Conservation (phyloP, 2,797 vertebrate species). For the Echiichthys vipera region DNA sequence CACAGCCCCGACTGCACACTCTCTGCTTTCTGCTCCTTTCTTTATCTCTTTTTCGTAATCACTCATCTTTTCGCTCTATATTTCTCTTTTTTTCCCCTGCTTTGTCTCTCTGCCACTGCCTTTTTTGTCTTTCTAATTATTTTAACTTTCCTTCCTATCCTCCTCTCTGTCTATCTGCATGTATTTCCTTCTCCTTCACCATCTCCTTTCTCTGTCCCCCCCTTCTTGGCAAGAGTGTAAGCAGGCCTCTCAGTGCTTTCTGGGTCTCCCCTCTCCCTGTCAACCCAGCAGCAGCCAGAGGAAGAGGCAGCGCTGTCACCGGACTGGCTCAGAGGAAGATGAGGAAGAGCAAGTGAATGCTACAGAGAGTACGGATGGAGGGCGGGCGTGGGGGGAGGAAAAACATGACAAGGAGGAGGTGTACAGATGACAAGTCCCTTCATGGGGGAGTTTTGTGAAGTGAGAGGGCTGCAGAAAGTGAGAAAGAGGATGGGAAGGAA, state of each 20-base stretch:
- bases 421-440: conserved; percentile 72
- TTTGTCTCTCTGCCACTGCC: conserved; percentile 42
- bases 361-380: conserved; percentile 37
- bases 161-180: conserved; percentile 2
- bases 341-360: conserved; percentile 64
- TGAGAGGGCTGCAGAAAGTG: conserved; percentile 52
- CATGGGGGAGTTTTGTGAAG: conserved; percentile 68
- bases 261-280: conserved; percentile 44
- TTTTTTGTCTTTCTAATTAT: conserved; percentile 37
- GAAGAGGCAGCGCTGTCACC: conserved; percentile 62
- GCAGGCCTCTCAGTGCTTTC: conserved; percentile 44
- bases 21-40: conserved; percentile 53
- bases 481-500: neutral
- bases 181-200: conserved; percentile 23
- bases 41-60: conserved; percentile 75
- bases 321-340: conserved; percentile 60
- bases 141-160: conserved; percentile 19
- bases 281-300: conserved; percentile 56
- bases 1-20: conserved; percentile 59
- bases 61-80: conserved; percentile 59
- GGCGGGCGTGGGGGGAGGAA: conserved; percentile 21
- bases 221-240: conserved; percentile 28
- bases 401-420: conserved; percentile 66
- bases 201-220: neutral
- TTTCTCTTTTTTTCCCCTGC: conserved; percentile 32